Evolutionary conservation across 1,140 invertebrate species (phyloP), one percentile per base, ranked within the genome.

Genomic region (Oryctes rhinoceros): DNA sequence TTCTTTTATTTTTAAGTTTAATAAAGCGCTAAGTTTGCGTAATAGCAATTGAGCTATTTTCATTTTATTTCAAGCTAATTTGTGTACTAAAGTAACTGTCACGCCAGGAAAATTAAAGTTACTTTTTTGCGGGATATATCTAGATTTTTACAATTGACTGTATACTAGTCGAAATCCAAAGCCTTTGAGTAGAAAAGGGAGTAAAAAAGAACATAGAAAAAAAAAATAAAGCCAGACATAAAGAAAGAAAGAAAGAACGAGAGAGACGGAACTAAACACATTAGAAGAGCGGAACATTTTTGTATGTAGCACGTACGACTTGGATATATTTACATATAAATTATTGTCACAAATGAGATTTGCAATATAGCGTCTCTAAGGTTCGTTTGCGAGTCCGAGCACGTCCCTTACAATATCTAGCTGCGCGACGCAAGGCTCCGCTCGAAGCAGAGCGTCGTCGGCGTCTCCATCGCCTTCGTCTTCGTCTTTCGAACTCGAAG

Each of bases 311-410:
- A 84, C 84, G 83, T 83, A 84, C 47, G 39, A 82, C 80, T 81
- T 77, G 84, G 84, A 85, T 85, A 84, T 86, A 86, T 86, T 86
- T 86, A 86, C 85, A 86, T 86, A 85, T 86, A 86, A 86, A 86
- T 86, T 86, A 86, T 86, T 86, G 85, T 85, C 85, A 83, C 85
- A 86, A 86, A 86, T 86, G 85, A 86, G 84, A 86, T 86, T 86
- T 86, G 83, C 85, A 85, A 86, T 85, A 85, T 86, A 85, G 84
- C 85, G 84, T 85, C 79, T 83, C 81, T 15, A 11, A 59, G 65
- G 81, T 67, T 83, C 76, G 79, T 84, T 82, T 30, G 30, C 79
- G 35, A 86, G 81, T 84, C 85, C 35, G 44, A 76, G 78, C 85
- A 86, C 85, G 85, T 86, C 59, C 79, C 77, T 71, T 81, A 77